Evolutionary conservation across 2,888 invertebrate genomes (phyloP), one percentile per base, ranked within the genome.

Genomic region (Amblyjoppa proteus): DNA sequence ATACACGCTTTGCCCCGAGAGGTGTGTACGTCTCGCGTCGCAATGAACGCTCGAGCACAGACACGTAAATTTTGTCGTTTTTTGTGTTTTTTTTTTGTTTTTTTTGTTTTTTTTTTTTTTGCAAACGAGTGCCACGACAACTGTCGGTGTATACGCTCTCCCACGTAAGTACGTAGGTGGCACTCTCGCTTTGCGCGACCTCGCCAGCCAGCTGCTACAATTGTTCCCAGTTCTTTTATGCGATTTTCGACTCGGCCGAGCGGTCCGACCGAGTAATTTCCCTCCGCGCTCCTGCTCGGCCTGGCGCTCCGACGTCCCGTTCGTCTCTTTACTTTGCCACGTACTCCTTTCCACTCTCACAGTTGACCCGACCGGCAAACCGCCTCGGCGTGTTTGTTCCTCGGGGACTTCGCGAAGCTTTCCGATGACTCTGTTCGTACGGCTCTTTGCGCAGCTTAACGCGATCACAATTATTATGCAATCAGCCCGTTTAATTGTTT

Each of bases 161-260:
- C 61, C 53, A 56, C 28, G 71, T 69, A 83, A 71, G 84, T 85
- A 83, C 31, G 78, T 78, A 82, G 76, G 83, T 76, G 69, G 85
- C 53, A 76, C 80, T 80, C 76, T 76, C 56, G 66, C 56, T 49
- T 20, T 56, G 20, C 69, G 76, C 45, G 73, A 80, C 80, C 61
- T 69, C 41, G 16, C 61, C 51, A 11, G 34, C 68, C 34, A 20
- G 70, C 77, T 78, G 77, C 85, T 79, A 66, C 82, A 71, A 82
- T 77, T 83, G 82, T 64, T 82, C 82, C 82, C 66, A 73, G 79
- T 82, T 83, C 87, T 88, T 87, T 88, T 87, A 49, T 83, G 85
- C 88, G 89, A 90, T 90, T 90, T 90, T 90, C 89, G 85, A 90
- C 90, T 90, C 88, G 88, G 83, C 88, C 88, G 88, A 90, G 88